phyloP scores from a whole-genome alignment of 35 echinoderm and acorn worm genomes.

The Diadema setosum region DNA sequence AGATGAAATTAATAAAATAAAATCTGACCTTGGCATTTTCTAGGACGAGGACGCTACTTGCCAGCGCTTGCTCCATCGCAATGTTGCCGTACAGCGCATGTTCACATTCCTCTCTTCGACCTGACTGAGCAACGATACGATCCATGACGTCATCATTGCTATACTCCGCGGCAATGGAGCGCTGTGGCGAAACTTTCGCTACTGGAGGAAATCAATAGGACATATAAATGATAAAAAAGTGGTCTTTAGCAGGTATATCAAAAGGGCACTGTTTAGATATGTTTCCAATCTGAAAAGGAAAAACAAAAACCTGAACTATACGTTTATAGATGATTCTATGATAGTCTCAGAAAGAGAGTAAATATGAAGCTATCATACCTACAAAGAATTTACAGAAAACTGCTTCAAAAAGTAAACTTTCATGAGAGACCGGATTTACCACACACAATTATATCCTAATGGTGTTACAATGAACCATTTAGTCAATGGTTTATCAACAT shows the following conservation, averaged over 20 bases:
- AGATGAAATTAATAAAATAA: too few relatives aligned
- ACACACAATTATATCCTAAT: too few relatives aligned
- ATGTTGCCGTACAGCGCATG: not conserved
- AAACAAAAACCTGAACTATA: not conserved
- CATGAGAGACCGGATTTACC: too few relatives aligned
- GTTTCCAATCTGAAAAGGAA: not conserved
- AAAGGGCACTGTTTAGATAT: not conserved
- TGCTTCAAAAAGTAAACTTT: too few relatives aligned
- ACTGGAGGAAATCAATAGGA: not conserved
- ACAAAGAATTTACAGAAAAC: too few relatives aligned
- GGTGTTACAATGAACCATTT: too few relatives aligned
- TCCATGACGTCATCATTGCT: not conserved
- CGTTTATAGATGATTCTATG: not conserved
- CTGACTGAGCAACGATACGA: not conserved
- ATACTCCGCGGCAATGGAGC: not conserved
- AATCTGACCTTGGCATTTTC: not conserved
- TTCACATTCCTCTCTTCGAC: not conserved
- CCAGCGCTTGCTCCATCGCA: not conserved
- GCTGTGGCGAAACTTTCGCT: not conserved
- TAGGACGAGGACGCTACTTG: not conserved
- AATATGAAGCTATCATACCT: too few relatives aligned
- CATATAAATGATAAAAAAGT: too few relatives aligned
- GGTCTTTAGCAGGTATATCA: not conserved
- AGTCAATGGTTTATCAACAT: too few relatives aligned
- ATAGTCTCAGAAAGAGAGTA: not conserved